These are phyloP conservation scores for Drosophila simulans DNA, from an alignment of 1,140 invertebrate genomes.

Conservation along the genomic window DNA sequence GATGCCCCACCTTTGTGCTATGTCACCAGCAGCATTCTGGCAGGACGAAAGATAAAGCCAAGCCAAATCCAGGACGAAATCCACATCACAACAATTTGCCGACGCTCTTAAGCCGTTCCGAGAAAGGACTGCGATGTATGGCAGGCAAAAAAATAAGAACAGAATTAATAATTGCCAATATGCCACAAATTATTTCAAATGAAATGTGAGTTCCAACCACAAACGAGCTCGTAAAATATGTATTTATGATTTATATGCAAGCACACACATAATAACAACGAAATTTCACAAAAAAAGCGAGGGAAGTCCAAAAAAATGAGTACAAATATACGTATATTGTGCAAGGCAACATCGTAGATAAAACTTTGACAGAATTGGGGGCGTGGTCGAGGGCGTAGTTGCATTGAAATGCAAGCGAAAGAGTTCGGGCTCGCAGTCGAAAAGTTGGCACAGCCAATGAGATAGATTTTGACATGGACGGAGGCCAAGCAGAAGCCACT, in stretches of 20 bases:
- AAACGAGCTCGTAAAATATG: constrained; percentile 67
- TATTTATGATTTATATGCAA: constrained; percentile 79
- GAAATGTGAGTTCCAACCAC: constrained; percentile 72
- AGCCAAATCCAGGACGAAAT: constrained; percentile 79
- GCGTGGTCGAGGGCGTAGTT: constrained; percentile 58
- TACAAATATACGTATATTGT: constrained; percentile 18
- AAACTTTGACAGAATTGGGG: constrained; percentile 70
- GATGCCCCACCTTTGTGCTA: constrained; percentile 65
- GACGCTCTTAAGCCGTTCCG: constrained; percentile 65
- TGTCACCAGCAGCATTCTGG: constrained; percentile 58
- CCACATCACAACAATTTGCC: constrained; percentile 68
- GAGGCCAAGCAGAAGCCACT: constrained; percentile 72
- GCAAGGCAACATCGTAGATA: constrained; percentile 57
- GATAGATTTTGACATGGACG: constrained; percentile 60
- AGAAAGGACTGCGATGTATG: constrained; percentile 29
- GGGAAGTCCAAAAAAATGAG: constrained; percentile 34
- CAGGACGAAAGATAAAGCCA: constrained; percentile 65
- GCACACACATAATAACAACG: constrained; percentile 21
- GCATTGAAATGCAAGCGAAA: constrained; percentile 71
- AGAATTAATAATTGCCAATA: constrained; percentile 80
- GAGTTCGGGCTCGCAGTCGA: constrained; percentile 46
- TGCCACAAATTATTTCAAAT: constrained; percentile 83
- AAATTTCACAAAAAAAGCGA: constrained; percentile 11
- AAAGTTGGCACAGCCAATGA: constrained; percentile 61
- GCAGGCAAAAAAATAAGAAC: constrained; percentile 42